phyloP scores from a whole-genome alignment of 2,797 vertebrate species.

The Scolopax bukidnonensis region DNA sequence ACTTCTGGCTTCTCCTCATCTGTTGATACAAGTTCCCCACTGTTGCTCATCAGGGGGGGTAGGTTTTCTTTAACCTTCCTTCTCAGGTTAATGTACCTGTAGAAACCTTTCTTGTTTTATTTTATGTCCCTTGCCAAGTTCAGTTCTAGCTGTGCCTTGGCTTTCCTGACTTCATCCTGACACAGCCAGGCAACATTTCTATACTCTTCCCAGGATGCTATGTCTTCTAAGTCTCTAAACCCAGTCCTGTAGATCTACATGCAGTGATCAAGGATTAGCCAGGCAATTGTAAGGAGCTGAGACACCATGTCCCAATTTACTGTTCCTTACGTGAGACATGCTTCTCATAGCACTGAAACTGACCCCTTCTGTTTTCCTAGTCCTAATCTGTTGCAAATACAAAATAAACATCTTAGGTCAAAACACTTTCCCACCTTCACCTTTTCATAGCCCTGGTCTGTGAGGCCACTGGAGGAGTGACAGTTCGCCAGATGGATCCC shows the following conservation, averaged over 20 bases:
- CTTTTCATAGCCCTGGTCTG: background rate
- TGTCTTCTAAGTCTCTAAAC: background rate
- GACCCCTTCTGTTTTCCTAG: background rate
- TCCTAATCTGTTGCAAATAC: background rate
- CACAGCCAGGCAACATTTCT: too few relatives aligned
- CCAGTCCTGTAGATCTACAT: background rate
- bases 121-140: too few relatives aligned
- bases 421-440: background rate
- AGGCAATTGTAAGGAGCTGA: background rate
- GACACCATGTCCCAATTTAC: background rate
- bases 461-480: background rate
- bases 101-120: too few relatives aligned
- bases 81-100: too few relatives aligned
- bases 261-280: background rate
- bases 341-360: background rate
- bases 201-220: too few relatives aligned
- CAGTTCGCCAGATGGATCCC: background rate
- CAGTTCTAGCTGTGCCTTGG: too few relatives aligned
- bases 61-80: too few relatives aligned
- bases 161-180: too few relatives aligned
- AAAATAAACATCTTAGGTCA: background rate
- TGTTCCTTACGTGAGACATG: background rate
- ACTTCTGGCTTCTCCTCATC: too few relatives aligned
- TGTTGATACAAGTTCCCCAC: too few relatives aligned
- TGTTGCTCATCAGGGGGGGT: too few relatives aligned